phyloP scores from a whole-genome alignment of 2,888 invertebrate genomes.

The Eledona agricola region DNA sequence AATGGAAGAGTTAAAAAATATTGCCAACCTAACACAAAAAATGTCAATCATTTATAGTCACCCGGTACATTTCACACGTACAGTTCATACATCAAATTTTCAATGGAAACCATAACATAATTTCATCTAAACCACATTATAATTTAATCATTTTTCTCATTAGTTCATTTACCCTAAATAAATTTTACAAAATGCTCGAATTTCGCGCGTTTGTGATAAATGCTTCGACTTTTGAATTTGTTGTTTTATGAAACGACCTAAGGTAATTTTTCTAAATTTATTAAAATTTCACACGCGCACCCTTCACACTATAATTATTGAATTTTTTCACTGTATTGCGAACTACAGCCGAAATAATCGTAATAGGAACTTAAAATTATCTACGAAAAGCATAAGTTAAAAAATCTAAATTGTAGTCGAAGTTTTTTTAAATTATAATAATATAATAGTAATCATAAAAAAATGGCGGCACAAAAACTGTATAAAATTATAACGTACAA shows the following conservation, averaged over 20 bases:
- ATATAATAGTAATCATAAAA: no score
- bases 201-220: constrained; percentile 43
- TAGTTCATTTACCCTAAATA: constrained; percentile 47
- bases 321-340: constrained; percentile 32
- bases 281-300: constrained; percentile 19
- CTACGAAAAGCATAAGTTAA: constrained; percentile 56
- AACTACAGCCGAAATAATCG: constrained; percentile 36
- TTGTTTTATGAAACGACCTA: constrained; percentile 49
- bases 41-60: no score
- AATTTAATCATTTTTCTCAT: no score
- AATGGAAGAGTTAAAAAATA: no score
- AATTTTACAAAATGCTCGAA: constrained; percentile 54
- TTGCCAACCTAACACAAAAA: no score
- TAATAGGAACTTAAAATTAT: constrained; percentile 57
- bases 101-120: constrained; percentile 55
- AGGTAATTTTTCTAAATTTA: no score
- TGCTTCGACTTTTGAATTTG: constrained; percentile 55
- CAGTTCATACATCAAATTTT: constrained; percentile 60
- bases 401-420: constrained; percentile 56
- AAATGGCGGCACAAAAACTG: constrained; percentile 52
- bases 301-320: constrained; percentile 32
- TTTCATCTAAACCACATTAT: constrained; percentile 53
- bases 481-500: constrained; percentile 48
- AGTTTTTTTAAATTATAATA: constrained; percentile 44
- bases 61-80: constrained; percentile 60